Evolutionary conservation across 2,797 vertebrate genomes (phyloP), one percentile per base, ranked within the genome.

Genomic region (Phrynocephalus vlangalii): DNA sequence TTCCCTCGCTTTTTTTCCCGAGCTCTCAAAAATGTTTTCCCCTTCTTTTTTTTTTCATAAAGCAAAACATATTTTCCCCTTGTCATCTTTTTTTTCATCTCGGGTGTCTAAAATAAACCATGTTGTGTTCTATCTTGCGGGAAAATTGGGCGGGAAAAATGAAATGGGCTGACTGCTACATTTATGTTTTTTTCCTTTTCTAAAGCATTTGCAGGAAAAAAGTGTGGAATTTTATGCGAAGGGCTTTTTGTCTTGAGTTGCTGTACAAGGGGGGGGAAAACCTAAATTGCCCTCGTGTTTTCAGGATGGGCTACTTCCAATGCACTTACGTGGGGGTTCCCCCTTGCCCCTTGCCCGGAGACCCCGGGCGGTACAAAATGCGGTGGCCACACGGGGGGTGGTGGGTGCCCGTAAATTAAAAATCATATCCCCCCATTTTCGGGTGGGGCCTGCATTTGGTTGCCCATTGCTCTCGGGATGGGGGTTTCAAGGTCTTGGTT

Each of bases 71-170:
- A 50, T 90, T 92, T 91, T 88, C n/a, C n/a, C 88, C 82, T 16
- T 66, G 72, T 63, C 38, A 28, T 24, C 87, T 91, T 87, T 86
- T 91, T 91, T 91, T 92, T 87, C 79, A 92, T 83, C 84, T 91
- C 26, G 33, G 82, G 33, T 88, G 77, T 70, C 84, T 0, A 18
- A 87, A 44, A 92, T 82, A n/a, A n/a, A 63, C n/a, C 82, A 85
- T 91, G 30, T 79, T 90, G 80, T 1, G 0, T 87, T 63, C 85
- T 89, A 86, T 93, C 89, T 91, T 1, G 73, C 30, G 50, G 85
- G 85, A 79, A 91, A 92, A 88, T 89, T 60, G 83, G 67, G 26
- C 77, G n/a, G 52, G 76, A 56, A 83, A 91, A 91, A 95, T 85
- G 76, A 56, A 84, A 76, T 66, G 18, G 60, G 30, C 10, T 9